Conservation (phyloP, 2,113 vertebrate species). For the Phyllostomus discolor region DNA sequence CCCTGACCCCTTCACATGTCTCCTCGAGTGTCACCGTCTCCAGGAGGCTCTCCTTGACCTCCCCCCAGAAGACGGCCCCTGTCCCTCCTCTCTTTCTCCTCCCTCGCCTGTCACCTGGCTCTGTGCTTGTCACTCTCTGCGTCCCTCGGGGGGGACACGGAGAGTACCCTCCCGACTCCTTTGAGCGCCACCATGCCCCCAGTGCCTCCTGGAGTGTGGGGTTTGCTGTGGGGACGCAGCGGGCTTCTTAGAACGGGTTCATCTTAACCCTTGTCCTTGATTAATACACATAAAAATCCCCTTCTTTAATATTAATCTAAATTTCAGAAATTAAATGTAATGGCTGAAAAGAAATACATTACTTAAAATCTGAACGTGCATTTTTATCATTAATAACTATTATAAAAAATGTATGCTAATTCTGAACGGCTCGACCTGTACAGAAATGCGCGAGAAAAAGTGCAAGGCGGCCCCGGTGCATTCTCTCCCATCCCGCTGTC, state of each 20-base stretch:
- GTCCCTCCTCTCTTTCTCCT: neutral
- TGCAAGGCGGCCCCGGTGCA: accelerated
- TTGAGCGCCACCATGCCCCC: neutral
- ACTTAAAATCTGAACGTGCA: neutral
- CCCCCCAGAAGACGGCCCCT: neutral
- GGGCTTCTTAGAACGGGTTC: neutral
- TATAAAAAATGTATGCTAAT: conserved; percentile 3
- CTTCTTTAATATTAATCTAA: conserved; percentile 14
- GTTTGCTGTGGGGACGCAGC: neutral
- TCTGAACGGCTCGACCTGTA: neutral
- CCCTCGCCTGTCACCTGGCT: neutral
- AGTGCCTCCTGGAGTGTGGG: neutral
- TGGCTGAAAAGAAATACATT: neutral
- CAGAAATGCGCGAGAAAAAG: neutral
- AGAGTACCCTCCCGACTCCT: neutral
- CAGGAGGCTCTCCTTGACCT: neutral
- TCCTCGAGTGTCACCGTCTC: neutral
- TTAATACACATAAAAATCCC: neutral
- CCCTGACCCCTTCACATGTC: neutral
- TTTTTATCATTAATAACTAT: conserved; percentile 46
- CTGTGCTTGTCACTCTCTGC: accelerated
- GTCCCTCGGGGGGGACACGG: neutral
- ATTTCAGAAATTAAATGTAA: conserved; percentile 23
- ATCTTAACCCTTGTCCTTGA: neutral
- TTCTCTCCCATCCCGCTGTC: neutral